Evolutionary conservation across 2,888 invertebrate genomes (phyloP).

Genomic region (Glyphotaelius pellucidus): DNA sequence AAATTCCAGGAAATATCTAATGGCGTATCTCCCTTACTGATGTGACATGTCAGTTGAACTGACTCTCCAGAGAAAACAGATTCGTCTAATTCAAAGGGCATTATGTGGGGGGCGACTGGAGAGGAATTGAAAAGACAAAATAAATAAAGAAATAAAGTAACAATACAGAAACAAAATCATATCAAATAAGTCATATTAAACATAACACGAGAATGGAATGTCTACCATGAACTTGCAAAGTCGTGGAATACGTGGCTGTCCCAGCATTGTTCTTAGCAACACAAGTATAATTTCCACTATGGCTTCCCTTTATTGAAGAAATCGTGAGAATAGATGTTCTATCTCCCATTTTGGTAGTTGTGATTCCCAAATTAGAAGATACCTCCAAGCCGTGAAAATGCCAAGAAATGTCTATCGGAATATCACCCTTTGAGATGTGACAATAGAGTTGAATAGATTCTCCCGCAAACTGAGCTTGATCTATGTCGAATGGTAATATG

Average conservation of each 20-base stretch:
- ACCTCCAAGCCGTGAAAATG: constrained; percentile 78
- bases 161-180: constrained; percentile 25
- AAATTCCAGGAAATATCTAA: constrained; percentile 85
- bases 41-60: constrained; percentile 82
- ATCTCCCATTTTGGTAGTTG: constrained; percentile 77
- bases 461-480: constrained; percentile 79
- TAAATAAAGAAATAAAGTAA: constrained; percentile 47
- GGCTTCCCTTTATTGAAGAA: constrained; percentile 78
- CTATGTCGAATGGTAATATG: constrained; percentile 80
- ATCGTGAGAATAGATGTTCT: constrained; percentile 79
- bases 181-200: constrained; percentile 26
- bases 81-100: constrained; percentile 82
- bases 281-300: constrained; percentile 82
- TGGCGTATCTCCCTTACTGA: constrained; percentile 86
- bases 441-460: constrained; percentile 82
- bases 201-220: constrained; percentile 6
- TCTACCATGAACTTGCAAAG: constrained; percentile 79
- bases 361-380: constrained; percentile 74
- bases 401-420: constrained; percentile 85
- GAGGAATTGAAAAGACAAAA: constrained; percentile 46
- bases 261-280: constrained; percentile 80
- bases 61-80: constrained; percentile 83
- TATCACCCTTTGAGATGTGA: constrained; percentile 84
- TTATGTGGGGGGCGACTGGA: constrained; percentile 78
- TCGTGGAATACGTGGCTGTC: constrained; percentile 76